phyloP scores from a whole-genome alignment of 2,113 vertebrate species.

The Sander lucioperca region DNA sequence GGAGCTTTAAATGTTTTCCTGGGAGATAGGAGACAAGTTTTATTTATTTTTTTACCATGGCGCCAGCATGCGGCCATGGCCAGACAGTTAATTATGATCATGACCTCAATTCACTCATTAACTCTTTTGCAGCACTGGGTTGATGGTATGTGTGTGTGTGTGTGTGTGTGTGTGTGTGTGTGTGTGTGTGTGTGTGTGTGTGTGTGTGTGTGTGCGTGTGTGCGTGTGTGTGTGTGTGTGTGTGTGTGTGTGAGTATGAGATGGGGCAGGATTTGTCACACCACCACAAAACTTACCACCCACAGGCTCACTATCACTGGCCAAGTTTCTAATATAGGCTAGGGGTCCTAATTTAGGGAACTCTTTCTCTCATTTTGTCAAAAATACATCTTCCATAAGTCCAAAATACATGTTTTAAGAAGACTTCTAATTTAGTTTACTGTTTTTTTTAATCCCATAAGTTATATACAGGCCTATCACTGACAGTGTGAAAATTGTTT shows the following conservation, averaged over 20 bases:
- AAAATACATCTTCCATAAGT: background rate
- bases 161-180: no score
- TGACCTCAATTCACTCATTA: constrained; percentile 51
- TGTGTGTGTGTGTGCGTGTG: no score
- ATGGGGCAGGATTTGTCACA: background rate
- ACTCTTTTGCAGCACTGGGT: constrained; percentile 19
- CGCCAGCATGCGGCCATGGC: constrained; percentile 21
- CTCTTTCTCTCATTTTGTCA: background rate
- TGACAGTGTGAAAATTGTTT: background rate
- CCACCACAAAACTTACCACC: background rate
- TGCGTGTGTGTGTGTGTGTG: no score
- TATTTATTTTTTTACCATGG: background rate
- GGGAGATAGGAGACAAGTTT: background rate
- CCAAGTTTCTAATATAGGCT: background rate
- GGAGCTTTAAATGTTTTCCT: constrained; percentile 14
- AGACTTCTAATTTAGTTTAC: background rate
- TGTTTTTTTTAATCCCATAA: no score
- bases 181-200: no score
- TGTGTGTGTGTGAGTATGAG: background rate
- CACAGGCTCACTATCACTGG: background rate
- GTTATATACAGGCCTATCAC: no score
- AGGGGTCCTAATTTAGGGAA: no score
- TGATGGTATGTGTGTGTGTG: background rate
- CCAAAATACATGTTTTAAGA: background rate
- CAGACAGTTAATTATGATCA: constrained; percentile 57